Evolutionary conservation across 2,797 vertebrate species (phyloP), one percentile per base, ranked within the genome.

Genomic region (Linurgus olivaceus): DNA sequence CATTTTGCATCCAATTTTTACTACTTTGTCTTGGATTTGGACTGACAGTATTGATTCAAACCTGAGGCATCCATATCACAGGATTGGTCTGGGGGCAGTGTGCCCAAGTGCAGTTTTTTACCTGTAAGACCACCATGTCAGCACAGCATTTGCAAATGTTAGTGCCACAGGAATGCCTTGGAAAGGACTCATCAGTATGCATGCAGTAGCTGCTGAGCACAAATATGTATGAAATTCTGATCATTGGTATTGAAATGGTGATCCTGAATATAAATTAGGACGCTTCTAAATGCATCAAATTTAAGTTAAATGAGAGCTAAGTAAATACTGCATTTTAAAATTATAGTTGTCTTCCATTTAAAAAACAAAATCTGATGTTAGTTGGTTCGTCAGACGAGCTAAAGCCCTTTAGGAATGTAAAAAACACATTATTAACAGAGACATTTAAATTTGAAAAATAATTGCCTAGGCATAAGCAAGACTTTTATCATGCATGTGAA

Each of bases 171-270:
- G 40, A 86, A 23, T 54, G 63, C 58, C 66, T 82, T 76, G 67
- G 59, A 68, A 92, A 89, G 44, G 47, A 47, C 88, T 96, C 70
- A 94, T 96, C 94, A 78, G 70, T 93, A 93, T 96, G 95, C 95
- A 91, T n/a, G 59, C 40, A 48, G 79, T 37, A 48, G 82, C 72
- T 94, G 73, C 88, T 70, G 54, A 86, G 93, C 91, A 94, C 87
- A 96, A 97, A 93, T 95, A 93, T 55, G 70, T 91, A 95, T 96
- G 95, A 94, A 95, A 96, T 94, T 90, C 85, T 94, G 88, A 93
- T 94, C 92, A 58, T 31, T 72, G 89, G 67, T 87, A 95, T 74
- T 94, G 94, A 91, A 96, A 75, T 70, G 44, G 70, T 91, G 82
- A 92, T 94, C 85, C 76, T 94, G 91, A 95, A 94, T 96, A 93